Evolutionary conservation across 2,113 vertebrate species (phyloP), one percentile per base, ranked within the genome.

Genomic region (Cathartes aura): DNA sequence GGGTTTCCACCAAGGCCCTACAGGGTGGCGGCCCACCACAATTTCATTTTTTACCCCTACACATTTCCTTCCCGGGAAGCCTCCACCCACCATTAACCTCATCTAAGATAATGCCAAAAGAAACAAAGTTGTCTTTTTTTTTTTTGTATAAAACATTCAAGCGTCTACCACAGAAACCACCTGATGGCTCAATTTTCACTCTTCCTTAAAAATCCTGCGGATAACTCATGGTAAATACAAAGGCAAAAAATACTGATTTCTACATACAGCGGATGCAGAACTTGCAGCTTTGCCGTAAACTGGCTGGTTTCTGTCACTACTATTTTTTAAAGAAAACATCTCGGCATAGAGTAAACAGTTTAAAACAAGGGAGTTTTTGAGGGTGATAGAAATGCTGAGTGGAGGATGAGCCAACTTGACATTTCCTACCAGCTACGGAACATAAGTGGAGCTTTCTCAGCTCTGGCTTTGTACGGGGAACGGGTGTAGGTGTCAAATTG

Each of bases 21-120:
- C 83, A 90, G 87, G 88, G 94, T 95, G 94, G 97, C 0, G 32
- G 82, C 92, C 87, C 75, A 96, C 82, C 92, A 62, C 93, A 93
- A 89, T 93, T 95, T 76, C 92, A 97, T 93, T 96, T 93, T 92
- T 92, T 79, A 92, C 73, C 96, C 86, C 74, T 87, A 97, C 93
- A 97, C 89, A 96, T 95, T 98, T 98, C 97, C 97, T 98, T 97
- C 94, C 90, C 26, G 29, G 85, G 85, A 94, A 93, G 96, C 84
- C 97, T 98, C 97, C 97, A 97, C 96, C 97, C 97, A 97, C 94
- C 93, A 98, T 98, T 96, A 95, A 94, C 93, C 98, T 94, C 84
- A 82, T 92, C 85, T 90, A 82, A 42, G n/a, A 85, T 71, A 96
- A 91, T 94, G 97, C 98, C 98, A 98, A 98, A 96, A 94, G 96